These are phyloP conservation scores for Hozukius guyotensis DNA, from an alignment of 2,797 vertebrate species.

Conservation along the genomic window DNA sequence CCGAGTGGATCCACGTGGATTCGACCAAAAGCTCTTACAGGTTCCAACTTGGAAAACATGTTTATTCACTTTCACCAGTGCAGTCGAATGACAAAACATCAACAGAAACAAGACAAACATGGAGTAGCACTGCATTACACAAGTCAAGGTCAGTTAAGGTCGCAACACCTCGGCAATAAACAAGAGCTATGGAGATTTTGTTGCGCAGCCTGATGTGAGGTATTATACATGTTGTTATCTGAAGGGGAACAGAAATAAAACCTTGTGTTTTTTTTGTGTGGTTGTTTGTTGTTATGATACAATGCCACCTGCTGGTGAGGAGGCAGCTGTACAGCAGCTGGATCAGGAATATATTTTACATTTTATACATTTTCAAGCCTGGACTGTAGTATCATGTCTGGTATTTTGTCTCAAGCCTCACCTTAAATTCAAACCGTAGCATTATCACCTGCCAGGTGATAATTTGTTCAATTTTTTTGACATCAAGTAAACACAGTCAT, in stretches of 20 bases:
- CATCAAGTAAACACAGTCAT: background rate
- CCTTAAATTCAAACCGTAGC: background rate
- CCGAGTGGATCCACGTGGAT: background rate
- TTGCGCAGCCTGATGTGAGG: background rate
- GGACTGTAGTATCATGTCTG: background rate
- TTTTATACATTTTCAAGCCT: background rate
- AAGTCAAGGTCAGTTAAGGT: conserved; percentile 43
- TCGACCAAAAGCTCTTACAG: background rate
- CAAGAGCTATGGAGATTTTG: background rate
- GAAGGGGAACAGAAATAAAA: conserved; percentile 4
- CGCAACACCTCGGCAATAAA: background rate
- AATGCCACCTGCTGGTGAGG: conserved; percentile 68
- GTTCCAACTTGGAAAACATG: conserved; percentile 48
- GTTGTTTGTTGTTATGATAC: background rate
- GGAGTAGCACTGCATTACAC: conserved; percentile 39
- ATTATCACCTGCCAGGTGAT: background rate
- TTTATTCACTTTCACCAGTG: conserved; percentile 66
- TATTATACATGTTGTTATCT: background rate
- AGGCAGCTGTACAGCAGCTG: conserved; percentile 44
- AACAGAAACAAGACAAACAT: conserved; percentile 45
- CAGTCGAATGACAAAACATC: conserved; percentile 38
- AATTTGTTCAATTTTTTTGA: background rate
- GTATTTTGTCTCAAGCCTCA: background rate
- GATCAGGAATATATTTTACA: background rate
- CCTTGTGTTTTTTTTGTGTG: background rate